Conservation (phyloP, 2,113 vertebrate genomes). For the Bos taurus region DNA sequence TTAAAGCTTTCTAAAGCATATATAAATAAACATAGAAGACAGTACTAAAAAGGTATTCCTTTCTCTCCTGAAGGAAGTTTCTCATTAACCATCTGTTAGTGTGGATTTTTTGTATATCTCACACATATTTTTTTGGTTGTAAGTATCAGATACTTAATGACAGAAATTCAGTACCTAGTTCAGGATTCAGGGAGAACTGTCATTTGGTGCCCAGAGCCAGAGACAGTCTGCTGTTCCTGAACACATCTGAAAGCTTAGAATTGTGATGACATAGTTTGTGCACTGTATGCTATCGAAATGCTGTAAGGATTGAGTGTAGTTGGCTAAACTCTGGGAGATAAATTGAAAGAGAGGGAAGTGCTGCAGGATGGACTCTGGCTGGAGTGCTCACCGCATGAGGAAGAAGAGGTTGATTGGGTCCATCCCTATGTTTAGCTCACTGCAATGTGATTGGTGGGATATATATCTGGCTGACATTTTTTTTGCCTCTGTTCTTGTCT, state of each 20-base stretch:
- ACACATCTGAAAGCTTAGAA: neutral
- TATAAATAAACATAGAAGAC: neutral
- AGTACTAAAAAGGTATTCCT: neutral
- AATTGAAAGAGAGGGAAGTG: neutral
- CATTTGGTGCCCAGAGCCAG: neutral
- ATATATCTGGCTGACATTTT: neutral
- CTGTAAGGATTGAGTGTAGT: neutral
- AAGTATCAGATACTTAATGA: neutral
- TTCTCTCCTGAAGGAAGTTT: slow-evolving; percentile 27
- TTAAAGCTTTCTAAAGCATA: neutral
- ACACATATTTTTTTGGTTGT: neutral
- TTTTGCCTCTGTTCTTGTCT: neutral
- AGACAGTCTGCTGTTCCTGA: neutral
- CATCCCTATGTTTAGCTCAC: neutral
- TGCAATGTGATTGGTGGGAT: neutral
- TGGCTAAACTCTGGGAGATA: neutral
- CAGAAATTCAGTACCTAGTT: neutral
- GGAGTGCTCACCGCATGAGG: neutral
- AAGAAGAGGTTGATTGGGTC: neutral
- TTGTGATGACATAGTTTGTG: neutral
- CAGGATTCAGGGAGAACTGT: neutral
- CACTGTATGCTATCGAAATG: neutral
- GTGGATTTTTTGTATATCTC: slow-evolving; percentile 64
- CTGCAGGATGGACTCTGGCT: neutral
- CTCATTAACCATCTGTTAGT: slow-evolving; percentile 50